Base-by-base conservation (phyloP, 92 coral and sea anemone genomes). In the Actinostola sp. region DNA sequence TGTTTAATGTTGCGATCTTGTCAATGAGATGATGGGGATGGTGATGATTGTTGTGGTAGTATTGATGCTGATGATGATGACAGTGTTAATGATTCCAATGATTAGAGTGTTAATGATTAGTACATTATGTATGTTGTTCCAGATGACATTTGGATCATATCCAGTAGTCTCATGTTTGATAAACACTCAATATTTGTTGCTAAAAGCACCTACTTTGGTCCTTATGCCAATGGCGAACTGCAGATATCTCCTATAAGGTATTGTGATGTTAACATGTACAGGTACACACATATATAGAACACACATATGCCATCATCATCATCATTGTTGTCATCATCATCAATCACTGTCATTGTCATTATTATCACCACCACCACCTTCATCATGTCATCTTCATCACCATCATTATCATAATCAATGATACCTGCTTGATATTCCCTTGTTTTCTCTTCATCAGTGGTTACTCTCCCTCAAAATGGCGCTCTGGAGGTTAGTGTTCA, bases 71-170 rank as follows among this genome's bases (percentile, higher is more conserved):
- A 48, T 48, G 54, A 48, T 48, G 54, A 17, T 20, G 34, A 12
- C 23, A 14, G 19, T 48, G 54, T 13, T 48, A 23, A 48, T 48
- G 16, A 48, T 48, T n/a, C 13, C 19, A 23, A 48, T 3, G 21
- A 48, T 48, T 3, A 48, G 13, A 48, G 19, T 48, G 54, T 13
- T 48, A 23, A 48, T 41, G 33, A 48, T 44, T n/a, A n/a, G n/a
- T n/a, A n/a, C n/a, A n/a, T n/a, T n/a, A n/a, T n/a, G n/a, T n/a
- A 2, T 48, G 3, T 17, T 11, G 46, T 71, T 78, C n/a, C 46
- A 94, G 98, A 94, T 77, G 98, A 94, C 67, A 86, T 94, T 54
- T 94, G 98, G 98, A 94, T 94, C 36, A 59, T 91, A 13, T 91
- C 98, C 16, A 94, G 80, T 43, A 81, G 64, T 5, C 61, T 94